Conservation (phyloP, 2,888 invertebrate species). For the Lysandra coridon region DNA sequence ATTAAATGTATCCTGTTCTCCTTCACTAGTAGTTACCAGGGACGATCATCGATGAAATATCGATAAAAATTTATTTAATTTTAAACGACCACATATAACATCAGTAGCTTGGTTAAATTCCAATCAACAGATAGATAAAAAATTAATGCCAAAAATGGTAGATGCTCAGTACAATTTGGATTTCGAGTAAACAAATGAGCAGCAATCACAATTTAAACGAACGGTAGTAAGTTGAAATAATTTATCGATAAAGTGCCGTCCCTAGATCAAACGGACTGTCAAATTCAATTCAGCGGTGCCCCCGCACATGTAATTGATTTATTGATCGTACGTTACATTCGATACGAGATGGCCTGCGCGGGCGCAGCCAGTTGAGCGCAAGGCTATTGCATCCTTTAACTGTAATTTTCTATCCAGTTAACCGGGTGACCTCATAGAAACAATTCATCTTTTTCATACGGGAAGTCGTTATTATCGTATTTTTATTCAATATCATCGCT, state of each 20-base stretch:
- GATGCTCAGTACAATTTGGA: not conserved
- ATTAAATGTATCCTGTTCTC: conserved; percentile 80
- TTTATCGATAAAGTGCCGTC: conserved; percentile 46
- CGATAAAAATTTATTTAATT: conserved; percentile 42
- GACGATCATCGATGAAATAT: conserved; percentile 46
- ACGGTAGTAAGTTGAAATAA: conserved; percentile 31
- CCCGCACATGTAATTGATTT: conserved; percentile 79
- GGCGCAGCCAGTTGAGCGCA: conserved; percentile 46
- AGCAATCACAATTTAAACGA: not conserved
- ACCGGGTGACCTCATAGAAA: conserved; percentile 69
- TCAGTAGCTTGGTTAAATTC: not conserved
- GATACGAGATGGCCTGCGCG: conserved; percentile 68
- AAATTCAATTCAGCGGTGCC: conserved; percentile 78
- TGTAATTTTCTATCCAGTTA: conserved; percentile 58
- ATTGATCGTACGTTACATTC: conserved; percentile 80
- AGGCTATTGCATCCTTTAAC: conserved; percentile 46
- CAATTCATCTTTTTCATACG: conserved; percentile 51
- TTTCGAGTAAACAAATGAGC: conserved; percentile 24
- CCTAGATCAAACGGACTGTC: conserved; percentile 74
- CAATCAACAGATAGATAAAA: not conserved
- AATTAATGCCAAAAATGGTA: not conserved
- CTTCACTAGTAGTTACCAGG: conserved; percentile 56
- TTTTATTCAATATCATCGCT: conserved; percentile 22
- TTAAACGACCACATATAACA: not conserved
- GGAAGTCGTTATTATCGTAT: conserved; percentile 39